Evolutionary conservation across 92 coral and sea anemone genomes (phyloP), one percentile per base, ranked within the genome.

Genomic region (Phenganax stokvisi): DNA sequence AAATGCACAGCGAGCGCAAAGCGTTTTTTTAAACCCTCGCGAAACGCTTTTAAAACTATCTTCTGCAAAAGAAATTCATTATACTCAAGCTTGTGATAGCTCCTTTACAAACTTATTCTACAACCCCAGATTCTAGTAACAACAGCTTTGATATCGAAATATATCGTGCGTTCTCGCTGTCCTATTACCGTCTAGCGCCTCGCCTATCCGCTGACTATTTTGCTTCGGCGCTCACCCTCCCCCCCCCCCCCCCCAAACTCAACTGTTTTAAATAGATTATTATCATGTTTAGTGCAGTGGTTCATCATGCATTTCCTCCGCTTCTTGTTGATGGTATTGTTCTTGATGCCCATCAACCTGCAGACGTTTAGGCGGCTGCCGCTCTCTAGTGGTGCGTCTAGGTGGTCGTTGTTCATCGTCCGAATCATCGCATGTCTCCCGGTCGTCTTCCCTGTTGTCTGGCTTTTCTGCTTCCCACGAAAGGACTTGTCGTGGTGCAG

Each of bases 401-500:
- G 80, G 80, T 47, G 56, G 78, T 56, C 0, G 80, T 27, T 12
- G 63, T 0, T 29, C 65, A 29, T 51, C 0, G 2, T 57, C 65
- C 62, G 44, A 20, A 27, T 57, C 80, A 17, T 54, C 1, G 30
- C 80, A 0, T 20, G 47, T 52, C 63, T 12, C 9, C 27, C 61
- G 0, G 12, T 54, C 29, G 29, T 74, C 63, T 0, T 0, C 6
- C n/a, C 37, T 11, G 37, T 74, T 64, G 6, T 16, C 79, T 8
- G 79, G 0, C 8, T 57, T 54, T 12, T 75, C 65, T 1, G 80
- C 56, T 57, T 75, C 80, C 80, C 80, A 75, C 6, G 64, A 57
- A 0, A 75, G 80, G 3, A 57, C 52, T 20, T 75, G 80, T 25
- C 0, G 80, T 57, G 80, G 80, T 17, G 80, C 80, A 15, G 80